Base-by-base conservation (phyloP, 37 sponge, comb jelly and placozoan genomes). In the Chondrosia reniformis region DNA sequence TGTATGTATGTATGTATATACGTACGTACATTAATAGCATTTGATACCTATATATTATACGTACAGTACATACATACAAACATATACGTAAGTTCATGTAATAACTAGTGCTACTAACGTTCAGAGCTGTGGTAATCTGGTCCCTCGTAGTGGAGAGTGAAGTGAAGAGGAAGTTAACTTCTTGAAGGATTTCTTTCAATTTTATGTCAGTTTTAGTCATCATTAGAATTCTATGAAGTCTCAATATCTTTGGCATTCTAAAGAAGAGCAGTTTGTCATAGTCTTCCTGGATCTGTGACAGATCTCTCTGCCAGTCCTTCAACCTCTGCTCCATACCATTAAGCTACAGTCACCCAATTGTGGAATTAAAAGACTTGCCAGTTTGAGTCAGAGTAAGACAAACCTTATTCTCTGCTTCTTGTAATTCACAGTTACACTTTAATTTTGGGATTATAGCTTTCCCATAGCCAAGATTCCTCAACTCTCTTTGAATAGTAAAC, bases 251-350 rank as follows among this genome's bases (percentile, higher is more conserved):
- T 36, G 90, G 83, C 0, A 85, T 56, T 40, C 59, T 58, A 52
- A 90, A 90, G 46, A 79, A 90, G 25, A 90, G 76, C 34, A 90
- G 83, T 22, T 81, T 86, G 22, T 85, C 79, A 54, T 81, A 90
- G 30, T 81, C 44, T 0, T 30, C 43, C 0, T 83, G 83, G 6
- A 90, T 54, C 22, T 58, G n/a, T 4, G 56, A 33, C 41, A 90
- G 71, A 34, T 75, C 66, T 25, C 58, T 12, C 24, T 54, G 42
- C 86, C 86, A 90, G 0, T 66, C 58, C 36, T 44, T 44, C 37
- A 83, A 72, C 25, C 24, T 30, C 13, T 31, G 1, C 27, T 86
- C 78, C 25, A 79, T 64, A 13, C 79, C 52, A 31, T 42, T 28
- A 39, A 90, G 74, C 90, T 90, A 43, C 0, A 45, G 61, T 17